phyloP scores from a whole-genome alignment of 2,113 vertebrate species.

The Hippolais icterina region DNA sequence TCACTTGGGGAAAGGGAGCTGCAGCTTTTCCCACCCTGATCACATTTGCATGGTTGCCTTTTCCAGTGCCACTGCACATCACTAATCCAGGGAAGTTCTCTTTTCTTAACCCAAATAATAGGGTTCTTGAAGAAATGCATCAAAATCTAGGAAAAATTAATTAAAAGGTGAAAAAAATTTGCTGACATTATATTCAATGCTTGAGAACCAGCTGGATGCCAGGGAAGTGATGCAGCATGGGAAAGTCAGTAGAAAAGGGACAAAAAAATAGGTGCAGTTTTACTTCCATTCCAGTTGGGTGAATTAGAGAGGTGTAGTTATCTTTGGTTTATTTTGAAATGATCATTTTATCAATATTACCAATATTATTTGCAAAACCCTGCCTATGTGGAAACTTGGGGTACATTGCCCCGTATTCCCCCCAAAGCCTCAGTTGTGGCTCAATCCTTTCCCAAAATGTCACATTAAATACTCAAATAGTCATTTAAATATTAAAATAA shows the following conservation, averaged over 20 bases:
- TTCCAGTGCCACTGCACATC: neutral
- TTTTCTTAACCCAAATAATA: neutral
- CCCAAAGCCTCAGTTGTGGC: accelerated
- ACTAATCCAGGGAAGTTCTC: neutral
- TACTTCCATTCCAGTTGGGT: neutral
- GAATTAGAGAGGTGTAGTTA: neutral
- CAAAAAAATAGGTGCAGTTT: neutral
- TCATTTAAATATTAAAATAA: neutral
- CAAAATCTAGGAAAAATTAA: neutral
- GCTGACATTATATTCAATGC: neutral
- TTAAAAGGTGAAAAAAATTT: neutral
- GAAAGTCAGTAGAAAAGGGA: neutral
- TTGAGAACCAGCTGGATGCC: neutral
- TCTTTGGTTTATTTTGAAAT: neutral
- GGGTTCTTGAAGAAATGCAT: neutral
- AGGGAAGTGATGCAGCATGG: neutral
- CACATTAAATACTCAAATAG: neutral
- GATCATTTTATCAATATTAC: neutral
- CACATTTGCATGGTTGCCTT: accelerated
- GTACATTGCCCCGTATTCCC: accelerated
- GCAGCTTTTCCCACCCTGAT: neutral
- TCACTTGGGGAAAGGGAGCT: neutral
- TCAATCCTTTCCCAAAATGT: neutral
- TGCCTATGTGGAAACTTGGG: neutral
- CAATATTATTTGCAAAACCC: neutral